Evolutionary conservation across 1,140 invertebrate species (phyloP), one percentile per base, ranked within the genome.

Genomic region (Eriocheir sinensis): DNA sequence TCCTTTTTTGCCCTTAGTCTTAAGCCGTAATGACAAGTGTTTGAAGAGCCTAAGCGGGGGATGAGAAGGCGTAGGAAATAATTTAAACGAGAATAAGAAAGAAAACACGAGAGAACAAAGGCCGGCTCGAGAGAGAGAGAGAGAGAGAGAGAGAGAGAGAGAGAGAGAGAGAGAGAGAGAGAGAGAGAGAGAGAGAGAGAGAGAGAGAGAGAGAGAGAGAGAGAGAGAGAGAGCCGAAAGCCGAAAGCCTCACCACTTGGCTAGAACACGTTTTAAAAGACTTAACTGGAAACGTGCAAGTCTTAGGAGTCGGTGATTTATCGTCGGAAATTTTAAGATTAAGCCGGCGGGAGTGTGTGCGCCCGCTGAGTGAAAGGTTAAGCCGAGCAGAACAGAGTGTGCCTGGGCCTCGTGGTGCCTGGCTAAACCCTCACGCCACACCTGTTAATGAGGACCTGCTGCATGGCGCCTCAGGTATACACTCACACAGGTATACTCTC

Each of bases 391-490:
- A 0, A 6, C 12, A n/a, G 12, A n/a, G 21, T 21, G 6, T 27
- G 60, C 21, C 48, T 53, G 60, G 8, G 0, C 44, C 44, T 48
- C 15, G 15, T 15, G 44, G 4, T 15, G 4, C 44, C 12, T 72
- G 17, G 21, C 21, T n/a, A 21, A 1, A n/a, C 12, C 60, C 60
- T 21, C 8, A n/a, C 60, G n/a, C 17, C 27, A 72, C 60, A 72
- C 60, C n/a, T 72, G 60, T 72, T 72, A 72, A 72, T 72, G 60
- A 72, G 60, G 60, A 72, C 60, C n/a, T 72, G 60, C 60, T 72
- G n/a, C n/a, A n/a, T n/a, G 27, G 60, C 27, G 21, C n/a, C 60
- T 72, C 60, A 72, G 21, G 8, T n/a, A 72, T n/a, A n/a, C 60
- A n/a, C 60, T 72, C 60, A 8, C n/a, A n/a, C n/a, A n/a, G n/a